phyloP scores from a whole-genome alignment of 2,113 vertebrate genomes.

The Chascanopsetta lugubris region DNA sequence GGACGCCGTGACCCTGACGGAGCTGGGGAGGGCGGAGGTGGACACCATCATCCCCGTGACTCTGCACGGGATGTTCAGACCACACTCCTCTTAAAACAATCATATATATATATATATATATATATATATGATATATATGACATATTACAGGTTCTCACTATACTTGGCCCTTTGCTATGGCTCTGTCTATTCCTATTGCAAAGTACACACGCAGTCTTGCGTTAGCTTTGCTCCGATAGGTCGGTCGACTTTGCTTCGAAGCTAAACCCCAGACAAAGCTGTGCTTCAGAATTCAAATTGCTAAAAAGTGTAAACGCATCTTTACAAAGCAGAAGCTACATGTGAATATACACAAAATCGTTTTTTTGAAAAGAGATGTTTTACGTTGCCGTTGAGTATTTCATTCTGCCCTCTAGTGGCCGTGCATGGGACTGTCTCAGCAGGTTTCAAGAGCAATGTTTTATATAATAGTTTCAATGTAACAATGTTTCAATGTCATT shows the following conservation, averaged over 20 bases:
- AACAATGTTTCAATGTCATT: background rate
- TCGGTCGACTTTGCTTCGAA: too few species aligned
- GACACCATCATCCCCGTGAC: slow-evolving; percentile 90
- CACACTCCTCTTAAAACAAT: too few species aligned
- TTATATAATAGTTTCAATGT: too few species aligned
- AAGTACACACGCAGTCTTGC: too few species aligned
- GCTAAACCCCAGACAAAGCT: background rate
- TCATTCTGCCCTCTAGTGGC: background rate
- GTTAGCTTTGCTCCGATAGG: too few species aligned
- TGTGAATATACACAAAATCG: background rate
- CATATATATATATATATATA: too few species aligned
- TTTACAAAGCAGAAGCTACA: background rate
- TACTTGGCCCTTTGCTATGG: too few species aligned
- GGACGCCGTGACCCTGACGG: slow-evolving; percentile 89
- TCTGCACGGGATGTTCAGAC: slow-evolving; percentile 91
- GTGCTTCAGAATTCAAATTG: too few species aligned
- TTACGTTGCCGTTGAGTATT: background rate
- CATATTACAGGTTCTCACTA: too few species aligned
- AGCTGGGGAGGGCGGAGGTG: slow-evolving; percentile 92
- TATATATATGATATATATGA: too few species aligned
- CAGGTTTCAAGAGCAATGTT: background rate
- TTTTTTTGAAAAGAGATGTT: background rate
- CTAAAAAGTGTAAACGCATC: too few species aligned
- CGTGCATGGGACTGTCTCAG: background rate
- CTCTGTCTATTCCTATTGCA: too few species aligned